These are phyloP conservation scores for Gasterosteus nipponicus DNA, from an alignment of 2,113 vertebrate species.

Conservation along the genomic window DNA sequence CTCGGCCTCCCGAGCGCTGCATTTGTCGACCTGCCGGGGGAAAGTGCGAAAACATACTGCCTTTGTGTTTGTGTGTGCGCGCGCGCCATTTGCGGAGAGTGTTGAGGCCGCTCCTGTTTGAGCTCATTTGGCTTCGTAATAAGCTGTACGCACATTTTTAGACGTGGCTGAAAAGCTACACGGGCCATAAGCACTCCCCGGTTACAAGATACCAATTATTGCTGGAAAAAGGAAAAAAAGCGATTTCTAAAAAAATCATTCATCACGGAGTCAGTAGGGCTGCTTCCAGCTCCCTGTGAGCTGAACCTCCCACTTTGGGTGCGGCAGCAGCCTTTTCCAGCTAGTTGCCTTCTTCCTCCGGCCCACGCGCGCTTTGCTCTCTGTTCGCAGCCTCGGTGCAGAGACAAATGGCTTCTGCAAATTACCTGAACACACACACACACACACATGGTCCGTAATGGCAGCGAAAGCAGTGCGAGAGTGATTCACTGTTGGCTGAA, in stretches of 20 bases:
- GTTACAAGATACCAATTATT: constrained; percentile 9
- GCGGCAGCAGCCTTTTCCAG: constrained; percentile 34
- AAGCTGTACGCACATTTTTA: constrained; percentile 17
- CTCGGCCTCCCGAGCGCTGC: constrained; percentile 3
- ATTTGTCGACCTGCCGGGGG: constrained; percentile 9
- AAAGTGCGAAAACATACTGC: constrained; percentile 20
- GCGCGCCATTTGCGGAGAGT: constrained; percentile 7
- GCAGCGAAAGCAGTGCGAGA: constrained; percentile 36
- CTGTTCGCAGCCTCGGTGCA: constrained; percentile 10
- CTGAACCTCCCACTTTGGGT: constrained; percentile 27
- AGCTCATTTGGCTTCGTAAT: constrained; percentile 42
- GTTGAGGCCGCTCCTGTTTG: constrained; percentile 13
- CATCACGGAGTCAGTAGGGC: neutral
- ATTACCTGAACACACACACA: constrained; percentile 47
- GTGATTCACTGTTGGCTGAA: constrained; percentile 43
- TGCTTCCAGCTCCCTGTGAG: constrained; percentile 11
- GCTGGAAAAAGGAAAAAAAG: neutral
- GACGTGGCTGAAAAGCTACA: constrained; percentile 15
- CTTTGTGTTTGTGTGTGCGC: constrained; percentile 27
- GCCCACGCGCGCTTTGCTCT: constrained; percentile 39
- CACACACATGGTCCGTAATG: constrained; percentile 42
- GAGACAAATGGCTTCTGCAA: constrained; percentile 59
- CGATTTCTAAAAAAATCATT: constrained; percentile 4
- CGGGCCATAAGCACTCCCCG: neutral
- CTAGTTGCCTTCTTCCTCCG: constrained; percentile 33